Evolutionary conservation across 2,888 invertebrate genomes (phyloP).

Genomic region (Mythimna lalbum): DNA sequence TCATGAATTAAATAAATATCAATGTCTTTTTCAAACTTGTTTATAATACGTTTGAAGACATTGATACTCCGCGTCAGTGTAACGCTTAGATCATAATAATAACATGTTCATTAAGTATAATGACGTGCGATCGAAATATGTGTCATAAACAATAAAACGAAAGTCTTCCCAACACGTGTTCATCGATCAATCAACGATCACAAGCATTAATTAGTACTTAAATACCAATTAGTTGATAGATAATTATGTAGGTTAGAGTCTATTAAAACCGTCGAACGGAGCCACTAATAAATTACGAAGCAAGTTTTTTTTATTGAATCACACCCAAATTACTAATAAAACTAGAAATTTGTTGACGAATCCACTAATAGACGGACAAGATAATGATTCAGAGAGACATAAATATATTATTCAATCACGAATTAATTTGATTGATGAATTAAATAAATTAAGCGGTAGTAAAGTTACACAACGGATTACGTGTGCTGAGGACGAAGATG

Average conservation of each 20-base stretch:
- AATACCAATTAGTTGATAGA: constrained; percentile 79
- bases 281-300: constrained; percentile 67
- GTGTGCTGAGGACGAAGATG: constrained; percentile 11
- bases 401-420: constrained; percentile 58
- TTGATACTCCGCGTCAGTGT: neutral
- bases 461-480: constrained; percentile 53
- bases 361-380: constrained; percentile 57
- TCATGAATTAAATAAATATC: neutral
- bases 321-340: constrained; percentile 59
- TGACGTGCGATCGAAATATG: constrained; percentile 57
- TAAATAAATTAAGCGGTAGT: constrained; percentile 55
- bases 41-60: neutral
- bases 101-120: constrained; percentile 40
- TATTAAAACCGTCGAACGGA: constrained; percentile 72
- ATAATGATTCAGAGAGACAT: constrained; percentile 58
- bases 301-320: constrained; percentile 60
- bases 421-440: constrained; percentile 63
- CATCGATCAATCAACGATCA: constrained; percentile 75
- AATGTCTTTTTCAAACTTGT: neutral
- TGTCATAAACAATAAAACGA: constrained; percentile 67
- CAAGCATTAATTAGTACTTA: constrained; percentile 80
- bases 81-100: constrained; percentile 5
- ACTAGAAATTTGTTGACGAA: constrained; percentile 60
- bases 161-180: constrained; percentile 73
- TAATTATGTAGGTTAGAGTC: constrained; percentile 76